phyloP scores from a whole-genome alignment of 2,797 vertebrate genomes.

The Crenichthys baileyi region DNA sequence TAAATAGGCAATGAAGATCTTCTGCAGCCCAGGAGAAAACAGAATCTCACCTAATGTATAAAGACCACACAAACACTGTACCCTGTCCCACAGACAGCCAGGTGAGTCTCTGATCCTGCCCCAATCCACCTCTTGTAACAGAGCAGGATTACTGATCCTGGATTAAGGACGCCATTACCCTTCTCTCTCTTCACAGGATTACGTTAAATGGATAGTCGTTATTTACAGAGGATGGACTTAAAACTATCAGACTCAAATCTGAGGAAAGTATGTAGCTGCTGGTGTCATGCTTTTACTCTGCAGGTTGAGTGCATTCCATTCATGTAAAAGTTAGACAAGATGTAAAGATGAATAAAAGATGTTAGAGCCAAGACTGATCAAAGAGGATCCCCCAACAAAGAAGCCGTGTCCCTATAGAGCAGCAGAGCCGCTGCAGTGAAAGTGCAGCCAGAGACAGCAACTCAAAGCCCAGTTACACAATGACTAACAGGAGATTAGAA shows the following conservation, averaged over 20 bases:
- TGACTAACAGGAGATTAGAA: constrained; percentile 34
- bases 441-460: constrained; percentile 49
- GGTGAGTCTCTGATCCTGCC: constrained; percentile 38
- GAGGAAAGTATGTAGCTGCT: constrained; percentile 10
- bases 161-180: constrained; percentile 53
- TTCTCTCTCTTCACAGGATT: constrained; percentile 52
- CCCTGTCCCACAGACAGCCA: constrained; percentile 4
- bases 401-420: constrained; percentile 60
- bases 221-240: constrained; percentile 7
- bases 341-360: constrained; percentile 33
- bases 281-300: constrained; percentile 36
- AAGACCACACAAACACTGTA: neutral
- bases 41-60: constrained; percentile 5
- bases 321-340: constrained; percentile 9
- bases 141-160: constrained; percentile 38
- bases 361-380: constrained; percentile 44
- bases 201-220: constrained; percentile 41
- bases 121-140: constrained; percentile 25
- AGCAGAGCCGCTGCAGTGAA: constrained; percentile 18
- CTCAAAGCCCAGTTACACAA: constrained; percentile 20
- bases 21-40: neutral
- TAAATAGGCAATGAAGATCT: neutral
- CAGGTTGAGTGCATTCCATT: constrained; percentile 12
- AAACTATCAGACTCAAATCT: constrained; percentile 20
- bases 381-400: constrained; percentile 43